Conservation (phyloP, 2,888 invertebrate species). For the Thelaira solivaga region DNA sequence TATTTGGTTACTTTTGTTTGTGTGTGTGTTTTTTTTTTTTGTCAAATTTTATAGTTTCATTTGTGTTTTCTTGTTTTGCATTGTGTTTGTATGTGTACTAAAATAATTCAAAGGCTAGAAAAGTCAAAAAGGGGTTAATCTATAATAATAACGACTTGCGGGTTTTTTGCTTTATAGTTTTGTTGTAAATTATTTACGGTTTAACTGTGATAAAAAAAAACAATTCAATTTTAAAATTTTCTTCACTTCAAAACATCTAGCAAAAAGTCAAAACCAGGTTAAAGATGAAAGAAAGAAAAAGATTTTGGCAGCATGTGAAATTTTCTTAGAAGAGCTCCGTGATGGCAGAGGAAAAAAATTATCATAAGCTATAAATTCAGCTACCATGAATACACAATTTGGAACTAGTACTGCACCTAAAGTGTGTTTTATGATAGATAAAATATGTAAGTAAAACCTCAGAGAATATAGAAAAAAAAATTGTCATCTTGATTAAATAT, state of each 20-base stretch:
- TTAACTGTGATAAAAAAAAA: constrained; percentile 31
- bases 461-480: too few species aligned
- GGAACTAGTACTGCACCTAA: too few species aligned
- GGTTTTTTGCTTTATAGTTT: constrained; percentile 53
- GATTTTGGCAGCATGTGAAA: too few species aligned
- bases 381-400: too few species aligned
- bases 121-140: constrained; percentile 62
- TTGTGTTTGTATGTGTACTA: not conserved
- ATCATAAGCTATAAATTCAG: too few species aligned
- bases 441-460: too few species aligned
- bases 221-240: too few species aligned
- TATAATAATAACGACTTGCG: constrained; percentile 59
- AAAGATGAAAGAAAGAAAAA: too few species aligned
- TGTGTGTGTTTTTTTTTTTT: not conserved
- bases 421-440: too few species aligned
- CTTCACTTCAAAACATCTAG: constrained; percentile 37
- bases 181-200: constrained; percentile 57
- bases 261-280: constrained; percentile 59
- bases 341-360: too few species aligned
- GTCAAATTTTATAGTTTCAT: not conserved
- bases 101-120: constrained; percentile 8
- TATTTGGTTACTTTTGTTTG: not conserved
- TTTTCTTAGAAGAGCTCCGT: too few species aligned
- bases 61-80: not conserved
- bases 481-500: too few species aligned